Base-by-base conservation (phyloP, 1,140 invertebrate species). In the Leptoteleia sp. region DNA sequence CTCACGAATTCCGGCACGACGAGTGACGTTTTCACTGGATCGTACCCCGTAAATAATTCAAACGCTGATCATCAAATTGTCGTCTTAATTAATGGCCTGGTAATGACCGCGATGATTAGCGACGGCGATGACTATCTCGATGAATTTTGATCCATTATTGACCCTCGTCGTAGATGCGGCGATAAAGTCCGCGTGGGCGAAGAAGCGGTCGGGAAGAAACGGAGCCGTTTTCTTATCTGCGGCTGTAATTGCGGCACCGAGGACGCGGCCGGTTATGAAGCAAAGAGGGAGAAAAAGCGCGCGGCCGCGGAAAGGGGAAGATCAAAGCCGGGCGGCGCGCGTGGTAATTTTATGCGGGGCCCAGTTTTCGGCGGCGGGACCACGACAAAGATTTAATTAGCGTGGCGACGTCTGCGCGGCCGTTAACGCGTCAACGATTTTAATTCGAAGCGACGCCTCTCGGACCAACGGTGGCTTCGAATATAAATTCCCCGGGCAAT, bases 361-460 rank as follows among this genome's bases (percentile, higher is more conserved):
- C 16, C 33, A 47, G 8, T 3, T 2, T 45, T 52, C 11, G 4
- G 27, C 31, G 25, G 17, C 38, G 48, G 31, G 15, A 8, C 47
- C 42, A 64, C 68, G 35, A 71, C 61, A 79, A 81, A 82, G 79
- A 82, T 83, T 84, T 81, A 83, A 84, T 84, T 84, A 84, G 70
- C 67, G 68, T 61, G 50, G 72, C 65, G 57, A 59, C 70, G 77
- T 76, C 67, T 68, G 61, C 27, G 54, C 64, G 55, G 73, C 73
- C 64, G 79, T 80, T 80, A 80, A 78, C 67, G 70, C 79, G 76
- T 77, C 71, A 79, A 76, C 79, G 81, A 81, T 81, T 82, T 80
- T 83, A 81, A 84, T 83, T 82, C 70, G 67, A 81, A 71, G 57
- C 73, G 67, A 81, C 78, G 76, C 64, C 55, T 61, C 71, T 38